Conservation (phyloP, 2,113 vertebrate species). For the Peucedramus taeniatus region DNA sequence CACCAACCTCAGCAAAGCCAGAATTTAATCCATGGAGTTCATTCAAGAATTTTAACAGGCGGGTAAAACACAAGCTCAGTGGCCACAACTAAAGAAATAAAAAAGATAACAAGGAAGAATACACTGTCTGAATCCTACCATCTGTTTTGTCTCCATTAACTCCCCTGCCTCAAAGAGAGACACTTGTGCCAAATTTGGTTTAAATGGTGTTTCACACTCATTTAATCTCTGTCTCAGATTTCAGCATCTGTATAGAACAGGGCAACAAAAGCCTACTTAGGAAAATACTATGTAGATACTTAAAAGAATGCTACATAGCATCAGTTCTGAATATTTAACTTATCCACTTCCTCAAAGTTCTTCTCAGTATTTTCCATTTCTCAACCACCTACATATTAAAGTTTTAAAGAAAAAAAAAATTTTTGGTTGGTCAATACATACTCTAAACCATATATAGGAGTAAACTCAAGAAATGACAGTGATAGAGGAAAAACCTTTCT, state of each 20-base stretch:
- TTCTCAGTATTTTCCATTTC: neutral
- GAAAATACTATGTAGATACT: neutral
- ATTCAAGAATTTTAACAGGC: conserved; percentile 17
- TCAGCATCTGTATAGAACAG: neutral
- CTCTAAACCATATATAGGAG: neutral
- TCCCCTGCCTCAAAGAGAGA: neutral
- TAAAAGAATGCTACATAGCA: neutral
- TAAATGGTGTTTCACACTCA: neutral
- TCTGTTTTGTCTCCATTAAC: neutral
- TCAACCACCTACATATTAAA: neutral
- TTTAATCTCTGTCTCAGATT: neutral
- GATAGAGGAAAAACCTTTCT: neutral
- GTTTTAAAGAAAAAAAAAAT: neutral
- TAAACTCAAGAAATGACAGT: neutral
- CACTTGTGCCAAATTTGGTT: neutral
- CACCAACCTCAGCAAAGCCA: neutral
- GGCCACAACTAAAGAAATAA: neutral
- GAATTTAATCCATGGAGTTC: neutral
- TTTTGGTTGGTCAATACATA: neutral
- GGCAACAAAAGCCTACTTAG: neutral
- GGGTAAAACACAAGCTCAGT: neutral
- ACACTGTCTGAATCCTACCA: neutral
- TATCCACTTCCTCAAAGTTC: accelerated
- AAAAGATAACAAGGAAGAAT: neutral
- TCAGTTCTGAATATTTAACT: neutral